Evolutionary conservation across 2,797 vertebrate genomes (phyloP).

Genomic region (Okamejei kenojei): DNA sequence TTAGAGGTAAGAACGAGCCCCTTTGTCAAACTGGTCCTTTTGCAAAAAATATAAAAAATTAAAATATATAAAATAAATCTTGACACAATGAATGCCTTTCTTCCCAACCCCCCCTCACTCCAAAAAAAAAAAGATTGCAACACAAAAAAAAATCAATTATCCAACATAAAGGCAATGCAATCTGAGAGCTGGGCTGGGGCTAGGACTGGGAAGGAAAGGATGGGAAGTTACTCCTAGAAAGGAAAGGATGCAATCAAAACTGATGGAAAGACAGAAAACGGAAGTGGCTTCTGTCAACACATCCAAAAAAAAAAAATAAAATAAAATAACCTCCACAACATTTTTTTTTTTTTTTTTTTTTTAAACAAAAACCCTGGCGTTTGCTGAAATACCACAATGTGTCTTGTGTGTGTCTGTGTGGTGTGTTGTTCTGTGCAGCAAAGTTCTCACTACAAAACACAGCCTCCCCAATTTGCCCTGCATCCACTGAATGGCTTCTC

Average conservation of each 20-base stretch:
- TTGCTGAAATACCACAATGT: background rate
- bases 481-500: constrained; percentile 97
- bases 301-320: no score
- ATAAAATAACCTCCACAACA: no score
- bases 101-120: no score
- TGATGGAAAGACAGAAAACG: background rate
- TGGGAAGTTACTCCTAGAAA: background rate
- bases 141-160: background rate
- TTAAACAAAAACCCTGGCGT: background rate
- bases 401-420: background rate
- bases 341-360: no score
- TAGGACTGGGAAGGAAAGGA: no score
- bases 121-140: no score
- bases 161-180: background rate
- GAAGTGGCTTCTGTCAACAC: background rate
- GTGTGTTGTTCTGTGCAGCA: no score
- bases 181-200: background rate
- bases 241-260: background rate
- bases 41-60: no score
- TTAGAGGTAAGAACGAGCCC: background rate
- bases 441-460: constrained; percentile 45
- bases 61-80: no score
- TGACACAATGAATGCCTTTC: background rate
- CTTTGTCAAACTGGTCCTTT: background rate
- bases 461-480: constrained; percentile 95